Base-by-base conservation (phyloP, 2,797 vertebrate genomes). In the Danio aesculapii region DNA sequence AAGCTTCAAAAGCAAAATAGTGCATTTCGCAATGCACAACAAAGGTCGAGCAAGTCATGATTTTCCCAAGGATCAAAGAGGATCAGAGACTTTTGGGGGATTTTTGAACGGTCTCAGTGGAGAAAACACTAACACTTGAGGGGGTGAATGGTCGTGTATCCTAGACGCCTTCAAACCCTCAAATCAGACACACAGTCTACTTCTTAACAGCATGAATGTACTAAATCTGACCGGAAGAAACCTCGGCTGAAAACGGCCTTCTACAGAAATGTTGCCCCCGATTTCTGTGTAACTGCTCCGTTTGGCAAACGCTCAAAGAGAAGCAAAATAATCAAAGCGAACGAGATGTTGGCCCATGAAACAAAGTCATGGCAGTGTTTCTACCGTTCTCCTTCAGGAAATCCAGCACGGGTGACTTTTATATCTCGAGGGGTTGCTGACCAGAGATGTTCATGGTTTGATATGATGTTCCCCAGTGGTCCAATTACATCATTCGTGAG, bases 251-350 rank as follows among this genome's bases (percentile, higher is more conserved):
- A 55, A 79, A 12, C 30, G 85, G 21, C 39, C 71, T 69, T 64
- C 55, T 53, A 61, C 70, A 62, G 78, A 81, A 53, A 83, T 59
- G 55, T 59, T 44, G 68, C 30, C 52, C 75, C 63, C 3, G 52
- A 76, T 72, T 81, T 84, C 82, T 67, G 46, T 43, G 67, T 77
- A 46, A 73, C 84, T 86, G 88, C 77, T 81, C 82, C 61, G 5
- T 85, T 85, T 93, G 93, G 93, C 92, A 83, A 68, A 14, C 81
- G 90, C 86, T 94, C 88, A 94, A 92, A 94, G 91, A 72, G 80
- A 88, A 85, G 87, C 64, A 30, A 52, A 79, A 72, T 52, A 62
- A 86, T 77, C 78, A 84, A 84, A 61, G 61, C 79, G 87, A 85
- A 88, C 68, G 83, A 79, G 83, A 90, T 86, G 90, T 85, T 49